Evolutionary conservation across 2,797 vertebrate genomes (phyloP), one percentile per base, ranked within the genome.

Genomic region (Brotula barbata): DNA sequence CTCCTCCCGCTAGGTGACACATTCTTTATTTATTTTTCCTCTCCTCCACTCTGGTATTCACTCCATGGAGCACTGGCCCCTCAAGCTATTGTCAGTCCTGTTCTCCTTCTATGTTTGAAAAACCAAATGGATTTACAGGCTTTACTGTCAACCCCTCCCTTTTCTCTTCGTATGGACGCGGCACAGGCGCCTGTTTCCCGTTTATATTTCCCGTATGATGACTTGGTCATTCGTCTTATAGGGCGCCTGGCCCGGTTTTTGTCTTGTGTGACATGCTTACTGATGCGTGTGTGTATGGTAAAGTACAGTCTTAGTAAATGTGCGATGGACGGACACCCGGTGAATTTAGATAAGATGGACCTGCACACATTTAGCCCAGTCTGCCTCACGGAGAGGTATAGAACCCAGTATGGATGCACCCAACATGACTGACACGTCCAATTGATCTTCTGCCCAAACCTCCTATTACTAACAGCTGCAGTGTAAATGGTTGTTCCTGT

Each of bases 21-120:
- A 85, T 87, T 90, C 73, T 90, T 86, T 90, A 87, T 89, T 90
- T 90, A 84, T 85, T 83, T 88, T 83, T 77, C 76, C 58, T 82
- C 79, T 82, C 80, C 71, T 84, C 80, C 58, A 53, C 78, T 89
- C 87, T 89, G 82, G 84, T 89, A 87, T 90, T 90, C 85, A 85
- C 80, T 88, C 79, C 84, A 64, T 89, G 85, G 82, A 87, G 81
- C 87, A 81, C 82, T 79, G 79, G 83, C 68, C 85, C 90, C 89
- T 88, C 83, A 75, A 91, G 88, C 89, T 84, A 82, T 89, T 92
- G 91, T 92, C 92, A 91, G 85, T 91, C 91, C 86, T 64, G 80
- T 89, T 92, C 87, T 88, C 71, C 84, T 83, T 91, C 88, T 84
- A 88, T 89, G 90, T 90, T 85, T 87, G 73, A 88, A 88, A 88